Percentiles rank a stretch among this genome's conserved stretches.
Evolutionary conservation across 2,113 vertebrate species (phyloP).

Genomic region (Tapirus terrestris): DNA sequence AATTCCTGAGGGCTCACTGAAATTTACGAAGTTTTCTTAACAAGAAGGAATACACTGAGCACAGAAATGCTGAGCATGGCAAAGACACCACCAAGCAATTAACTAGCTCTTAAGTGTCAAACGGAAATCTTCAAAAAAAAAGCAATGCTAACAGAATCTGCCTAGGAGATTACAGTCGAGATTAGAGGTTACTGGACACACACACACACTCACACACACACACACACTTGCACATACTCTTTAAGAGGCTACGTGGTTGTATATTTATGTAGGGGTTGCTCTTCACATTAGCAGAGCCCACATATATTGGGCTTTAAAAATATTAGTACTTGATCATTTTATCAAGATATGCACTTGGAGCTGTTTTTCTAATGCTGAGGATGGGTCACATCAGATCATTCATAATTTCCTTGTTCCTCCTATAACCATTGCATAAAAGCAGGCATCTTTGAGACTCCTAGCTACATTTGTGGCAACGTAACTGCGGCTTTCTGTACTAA

Average conservation of each 20-base stretch:
- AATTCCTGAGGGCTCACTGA: neutral
- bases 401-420: neutral
- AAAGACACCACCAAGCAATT: constrained; percentile 42
- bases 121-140: constrained; percentile 52
- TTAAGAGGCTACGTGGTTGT: neutral
- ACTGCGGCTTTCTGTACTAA: neutral
- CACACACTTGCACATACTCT: neutral
- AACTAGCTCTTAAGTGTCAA: neutral
- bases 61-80: constrained; percentile 50
- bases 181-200: neutral
- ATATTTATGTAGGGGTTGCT: neutral
- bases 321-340: neutral
- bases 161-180: neutral
- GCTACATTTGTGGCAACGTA: neutral
- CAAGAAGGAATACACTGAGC: neutral
- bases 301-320: neutral
- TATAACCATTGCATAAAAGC: neutral
- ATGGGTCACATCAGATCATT: neutral
- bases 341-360: neutral
- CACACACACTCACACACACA: too few relatives aligned
- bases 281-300: neutral
- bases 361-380: neutral
- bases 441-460: neutral
- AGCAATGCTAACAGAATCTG: neutral
- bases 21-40: neutral